Percentiles rank a stretch among this genome's conserved stretches.
Conservation (phyloP, 2,888 invertebrate species). For the Bembecia ichneumoniformis region DNA sequence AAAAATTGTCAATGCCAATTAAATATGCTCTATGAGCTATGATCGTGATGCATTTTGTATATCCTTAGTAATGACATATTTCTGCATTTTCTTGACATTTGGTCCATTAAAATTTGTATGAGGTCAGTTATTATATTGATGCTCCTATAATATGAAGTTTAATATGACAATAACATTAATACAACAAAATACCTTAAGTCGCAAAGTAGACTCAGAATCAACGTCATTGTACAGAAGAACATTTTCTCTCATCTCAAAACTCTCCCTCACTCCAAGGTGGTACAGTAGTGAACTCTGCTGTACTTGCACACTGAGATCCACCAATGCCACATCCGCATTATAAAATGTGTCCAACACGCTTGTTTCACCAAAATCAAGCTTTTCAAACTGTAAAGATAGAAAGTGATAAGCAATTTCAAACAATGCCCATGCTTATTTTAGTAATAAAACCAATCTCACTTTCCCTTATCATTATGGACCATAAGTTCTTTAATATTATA, state of each 20-base stretch:
- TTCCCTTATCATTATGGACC: no score
- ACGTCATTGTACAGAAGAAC: slow-evolving; percentile 90
- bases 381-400: slow-evolving; percentile 84
- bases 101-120: not conserved
- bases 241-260: slow-evolving; percentile 97
- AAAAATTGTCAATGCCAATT: no score
- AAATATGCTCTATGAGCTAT: no score
- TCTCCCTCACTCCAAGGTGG: slow-evolving; percentile 97
- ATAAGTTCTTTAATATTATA: no score
- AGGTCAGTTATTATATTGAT: not conserved
- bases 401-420: not conserved
- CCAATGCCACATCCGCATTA: slow-evolving; percentile 97
- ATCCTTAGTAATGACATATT: no score
- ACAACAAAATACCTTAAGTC: slow-evolving; percentile 79
- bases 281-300: slow-evolving; percentile 97
- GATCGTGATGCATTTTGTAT: no score
- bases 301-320: slow-evolving; percentile 91
- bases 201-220: slow-evolving; percentile 88
- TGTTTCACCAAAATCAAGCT: slow-evolving; percentile 97
- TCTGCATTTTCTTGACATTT: not conserved
- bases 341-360: slow-evolving; percentile 96
- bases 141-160: no score
- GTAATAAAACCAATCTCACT: no score
- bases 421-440: no score
- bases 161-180: no score